A percentile compares a stretch with the other conserved stretches of the same genome.
These are phyloP conservation scores for Phenganax marumi DNA, from an alignment of 92 coral and sea anemone genomes.

Conservation along the genomic window DNA sequence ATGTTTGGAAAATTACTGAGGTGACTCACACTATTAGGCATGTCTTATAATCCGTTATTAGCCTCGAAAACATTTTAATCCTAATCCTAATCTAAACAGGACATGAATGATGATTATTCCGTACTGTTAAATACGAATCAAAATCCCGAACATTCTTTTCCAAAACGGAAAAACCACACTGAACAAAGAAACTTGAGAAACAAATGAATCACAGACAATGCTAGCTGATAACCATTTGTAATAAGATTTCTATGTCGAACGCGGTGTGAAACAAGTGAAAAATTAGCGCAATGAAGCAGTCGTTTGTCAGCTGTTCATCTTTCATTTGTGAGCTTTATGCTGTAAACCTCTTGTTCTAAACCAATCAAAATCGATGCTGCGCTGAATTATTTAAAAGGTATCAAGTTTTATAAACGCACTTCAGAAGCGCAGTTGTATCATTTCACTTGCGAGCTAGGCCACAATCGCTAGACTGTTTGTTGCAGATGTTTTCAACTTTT, in stretches of 20 bases:
- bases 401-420: conserved; percentile 12
- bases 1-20: not conserved
- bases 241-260: not conserved
- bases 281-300: conserved; percentile 1
- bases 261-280: not conserved
- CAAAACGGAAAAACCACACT: not conserved
- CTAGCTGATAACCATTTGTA: not conserved
- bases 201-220: not conserved
- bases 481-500: not conserved
- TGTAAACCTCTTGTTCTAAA: conserved; percentile 6
- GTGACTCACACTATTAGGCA: not conserved
- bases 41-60: not conserved
- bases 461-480: not conserved
- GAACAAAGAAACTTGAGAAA: not conserved
- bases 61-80: not conserved
- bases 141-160: not conserved
- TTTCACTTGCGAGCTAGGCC: not conserved
- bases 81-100: not conserved
- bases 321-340: conserved; percentile 16
- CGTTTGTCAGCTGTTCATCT: conserved; percentile 27
- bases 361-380: conserved; percentile 27
- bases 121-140: not conserved
- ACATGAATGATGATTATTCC: not conserved
- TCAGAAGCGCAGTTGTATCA: not conserved
- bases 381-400: conserved; percentile 27